Evolutionary conservation across 2,888 invertebrate genomes (phyloP).

Genomic region (Ophion costatus): DNA sequence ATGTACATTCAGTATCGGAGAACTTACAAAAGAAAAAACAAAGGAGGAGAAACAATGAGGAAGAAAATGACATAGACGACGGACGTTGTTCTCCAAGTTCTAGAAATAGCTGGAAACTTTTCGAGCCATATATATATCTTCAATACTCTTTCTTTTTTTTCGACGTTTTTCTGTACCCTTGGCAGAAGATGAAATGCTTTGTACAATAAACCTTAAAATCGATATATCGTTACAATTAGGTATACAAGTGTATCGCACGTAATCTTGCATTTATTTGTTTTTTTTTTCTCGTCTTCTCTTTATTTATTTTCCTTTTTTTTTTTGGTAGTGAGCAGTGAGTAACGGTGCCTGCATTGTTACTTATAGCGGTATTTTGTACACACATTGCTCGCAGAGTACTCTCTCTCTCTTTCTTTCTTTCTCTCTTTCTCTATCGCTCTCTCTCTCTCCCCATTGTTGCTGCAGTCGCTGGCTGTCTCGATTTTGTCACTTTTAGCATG

Average conservation of each 20-base stretch:
- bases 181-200: conserved; percentile 74
- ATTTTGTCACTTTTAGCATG: conserved; percentile 75
- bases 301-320: conserved; percentile 46
- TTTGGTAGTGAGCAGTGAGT: conserved; percentile 65
- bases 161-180: conserved; percentile 65
- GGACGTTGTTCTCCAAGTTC: conserved; percentile 44
- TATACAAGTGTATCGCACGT: conserved; percentile 65
- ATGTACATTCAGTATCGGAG: conserved; percentile 58
- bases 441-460: conserved; percentile 66
- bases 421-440: conserved; percentile 49
- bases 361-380: conserved; percentile 74
- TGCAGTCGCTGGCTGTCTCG: conserved; percentile 73
- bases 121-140: conserved; percentile 37
- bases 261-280: conserved; percentile 19
- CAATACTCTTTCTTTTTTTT: conserved; percentile 13
- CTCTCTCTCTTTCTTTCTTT: conserved; percentile 48
- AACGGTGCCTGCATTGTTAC: conserved; percentile 72
- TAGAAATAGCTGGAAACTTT: conserved; percentile 58
- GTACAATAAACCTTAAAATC: conserved; percentile 73
- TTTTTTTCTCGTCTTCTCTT: conserved; percentile 29
- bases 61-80: conserved; percentile 7
- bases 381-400: conserved; percentile 74
- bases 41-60: conserved; percentile 3
- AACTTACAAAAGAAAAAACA: conserved; percentile 57
- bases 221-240: conserved; percentile 64